Evolutionary conservation across 2,797 vertebrate species (phyloP).

Genomic region (Sardinella longiceps): DNA sequence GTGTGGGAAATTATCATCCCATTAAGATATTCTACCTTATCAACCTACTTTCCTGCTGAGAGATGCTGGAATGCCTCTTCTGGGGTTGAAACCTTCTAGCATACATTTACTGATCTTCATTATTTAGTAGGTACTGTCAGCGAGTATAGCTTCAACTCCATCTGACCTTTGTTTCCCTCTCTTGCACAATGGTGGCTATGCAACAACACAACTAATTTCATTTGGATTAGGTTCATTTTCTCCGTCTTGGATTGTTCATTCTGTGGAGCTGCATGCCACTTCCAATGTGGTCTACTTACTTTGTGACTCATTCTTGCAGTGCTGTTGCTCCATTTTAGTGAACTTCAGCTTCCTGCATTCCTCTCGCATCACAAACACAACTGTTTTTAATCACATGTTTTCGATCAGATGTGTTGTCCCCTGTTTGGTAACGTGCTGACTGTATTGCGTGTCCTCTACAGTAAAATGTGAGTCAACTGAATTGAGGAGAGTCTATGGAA

Average conservation of each 20-base stretch:
- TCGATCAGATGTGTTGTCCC: no score
- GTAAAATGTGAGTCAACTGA: no score
- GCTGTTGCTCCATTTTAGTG: not conserved
- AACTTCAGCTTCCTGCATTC: not conserved
- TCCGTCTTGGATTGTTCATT: not conserved
- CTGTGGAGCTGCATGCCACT: not conserved
- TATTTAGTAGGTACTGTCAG: slow-evolving; percentile 37
- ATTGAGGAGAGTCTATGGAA: not conserved
- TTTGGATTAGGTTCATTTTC: slow-evolving; percentile 22
- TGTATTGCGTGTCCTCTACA: no score
- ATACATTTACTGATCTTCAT: slow-evolving; percentile 21
- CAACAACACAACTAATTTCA: slow-evolving; percentile 4
- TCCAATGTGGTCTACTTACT: not conserved
- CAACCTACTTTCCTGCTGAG: not conserved
- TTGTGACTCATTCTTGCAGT: not conserved
- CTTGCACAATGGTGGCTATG: not conserved
- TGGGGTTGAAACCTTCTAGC: slow-evolving; percentile 1
- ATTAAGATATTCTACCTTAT: not conserved
- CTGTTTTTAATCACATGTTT: no score
- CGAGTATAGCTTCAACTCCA: slow-evolving; percentile 30
- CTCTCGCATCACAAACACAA: no score
- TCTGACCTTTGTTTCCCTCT: slow-evolving; percentile 25
- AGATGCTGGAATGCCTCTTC: not conserved
- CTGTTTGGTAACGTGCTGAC: no score
- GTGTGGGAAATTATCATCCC: no score